These are phyloP conservation scores for Drosophila kambysellisi DNA, from an alignment of 2,888 invertebrate species.

Conservation along the genomic window DNA sequence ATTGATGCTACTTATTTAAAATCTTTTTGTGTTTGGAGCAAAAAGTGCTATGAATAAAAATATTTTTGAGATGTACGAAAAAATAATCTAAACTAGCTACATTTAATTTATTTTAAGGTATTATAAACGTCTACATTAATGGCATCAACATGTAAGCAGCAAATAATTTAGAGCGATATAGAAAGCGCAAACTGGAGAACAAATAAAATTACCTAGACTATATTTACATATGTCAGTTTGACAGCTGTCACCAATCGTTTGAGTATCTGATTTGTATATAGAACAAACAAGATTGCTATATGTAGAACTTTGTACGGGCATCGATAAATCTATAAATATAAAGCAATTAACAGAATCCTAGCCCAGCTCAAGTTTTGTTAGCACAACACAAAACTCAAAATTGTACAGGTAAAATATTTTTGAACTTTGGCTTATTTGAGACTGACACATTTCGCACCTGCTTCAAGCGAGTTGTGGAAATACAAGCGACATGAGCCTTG, in stretches of 20 bases:
- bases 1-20: background rate
- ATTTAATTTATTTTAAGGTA: background rate
- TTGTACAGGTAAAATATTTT: constrained; percentile 20
- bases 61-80: background rate
- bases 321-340: background rate
- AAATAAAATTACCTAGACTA: background rate
- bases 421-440: constrained; percentile 49
- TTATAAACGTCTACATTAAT: background rate
- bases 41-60: background rate
- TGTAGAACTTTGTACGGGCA: background rate
- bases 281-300: background rate
- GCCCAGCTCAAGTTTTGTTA: background rate
- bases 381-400: background rate
- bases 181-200: no score
- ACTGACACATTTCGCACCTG: constrained; percentile 72
- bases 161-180: background rate
- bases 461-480: constrained; percentile 31
- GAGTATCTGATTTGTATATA: background rate
- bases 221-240: constrained; percentile 1
- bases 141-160: background rate
- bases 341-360: constrained; percentile 10
- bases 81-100: background rate
- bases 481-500: constrained; percentile 13
- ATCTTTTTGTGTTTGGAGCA: background rate
- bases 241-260: background rate